A percentile compares a stretch with the other conserved stretches of the same genome.
These are phyloP conservation scores for Chrysogorgia sp. DNA, from an alignment of 92 coral and sea anemone genomes.

Conservation along the genomic window DNA sequence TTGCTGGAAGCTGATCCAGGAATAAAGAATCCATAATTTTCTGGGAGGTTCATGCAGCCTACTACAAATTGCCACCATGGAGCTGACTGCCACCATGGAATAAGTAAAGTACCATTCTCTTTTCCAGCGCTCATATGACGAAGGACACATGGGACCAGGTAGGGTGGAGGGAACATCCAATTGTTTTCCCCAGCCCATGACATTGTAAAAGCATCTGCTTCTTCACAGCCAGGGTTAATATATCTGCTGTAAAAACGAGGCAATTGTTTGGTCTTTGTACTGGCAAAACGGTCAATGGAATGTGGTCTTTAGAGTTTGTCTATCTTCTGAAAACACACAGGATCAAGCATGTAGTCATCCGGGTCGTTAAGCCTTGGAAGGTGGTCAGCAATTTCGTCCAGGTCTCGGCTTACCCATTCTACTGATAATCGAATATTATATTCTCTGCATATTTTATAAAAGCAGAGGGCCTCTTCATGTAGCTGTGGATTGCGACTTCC, in stretches of 20 bases:
- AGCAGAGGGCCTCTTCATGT: slow-evolving; percentile 58
- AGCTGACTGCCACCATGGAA: slow-evolving; percentile 73
- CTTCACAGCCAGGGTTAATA: slow-evolving; percentile 65
- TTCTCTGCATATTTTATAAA: slow-evolving; percentile 61
- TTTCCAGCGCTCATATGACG: slow-evolving; percentile 59
- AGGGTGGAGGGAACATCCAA: slow-evolving; percentile 68
- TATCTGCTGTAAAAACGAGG: slow-evolving; percentile 57
- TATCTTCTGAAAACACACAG: slow-evolving; percentile 39
- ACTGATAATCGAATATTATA: slow-evolving; percentile 57
- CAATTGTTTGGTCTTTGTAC: slow-evolving; percentile 59
- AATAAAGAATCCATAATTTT: not conserved
- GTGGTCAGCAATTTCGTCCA: slow-evolving; percentile 49
- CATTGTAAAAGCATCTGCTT: slow-evolving; percentile 64
- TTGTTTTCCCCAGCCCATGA: slow-evolving; percentile 68
- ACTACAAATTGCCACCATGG: slow-evolving; percentile 72
- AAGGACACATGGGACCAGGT: slow-evolving; percentile 54
- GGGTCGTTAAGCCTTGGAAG: slow-evolving; percentile 56
- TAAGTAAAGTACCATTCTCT: slow-evolving; percentile 65
- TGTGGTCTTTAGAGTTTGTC: slow-evolving; percentile 64
- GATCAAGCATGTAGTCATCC: slow-evolving; percentile 66
- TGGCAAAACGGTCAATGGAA: slow-evolving; percentile 61
- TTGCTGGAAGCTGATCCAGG: slow-evolving; percentile 32
- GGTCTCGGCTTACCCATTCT: slow-evolving; percentile 62
- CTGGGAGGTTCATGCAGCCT: slow-evolving; percentile 9
- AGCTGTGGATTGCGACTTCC: slow-evolving; percentile 63